Evolutionary conservation across 2,113 vertebrate species (phyloP).

Genomic region (Catharus bicknelli): DNA sequence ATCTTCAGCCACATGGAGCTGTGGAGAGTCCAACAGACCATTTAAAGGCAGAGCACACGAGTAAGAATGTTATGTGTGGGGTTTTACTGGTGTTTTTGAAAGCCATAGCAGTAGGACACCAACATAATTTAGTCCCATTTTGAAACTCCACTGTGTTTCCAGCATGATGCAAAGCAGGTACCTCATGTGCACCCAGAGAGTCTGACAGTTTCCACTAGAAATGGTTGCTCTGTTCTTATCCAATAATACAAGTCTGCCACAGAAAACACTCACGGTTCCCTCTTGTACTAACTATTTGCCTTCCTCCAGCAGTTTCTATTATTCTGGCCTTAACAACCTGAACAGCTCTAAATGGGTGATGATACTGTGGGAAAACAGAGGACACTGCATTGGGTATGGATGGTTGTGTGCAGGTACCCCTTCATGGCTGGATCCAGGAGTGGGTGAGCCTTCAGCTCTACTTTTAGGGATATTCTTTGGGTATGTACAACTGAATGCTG

Average conservation of each 20-base stretch:
- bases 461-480: neutral
- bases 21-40: rapidly evolving
- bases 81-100: neutral
- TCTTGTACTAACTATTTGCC: neutral
- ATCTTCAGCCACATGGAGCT: neutral
- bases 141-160: neutral
- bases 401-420: neutral
- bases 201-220: neutral
- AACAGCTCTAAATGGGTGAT: neutral
- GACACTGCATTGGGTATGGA: rapidly evolving
- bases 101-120: neutral
- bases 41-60: neutral
- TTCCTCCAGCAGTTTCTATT: neutral
- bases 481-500: rapidly evolving
- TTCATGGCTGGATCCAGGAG: neutral
- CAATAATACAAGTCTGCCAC: rapidly evolving
- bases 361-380: neutral
- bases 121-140: neutral
- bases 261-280: neutral
- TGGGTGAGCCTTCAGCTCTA: neutral
- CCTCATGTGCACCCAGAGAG: neutral
- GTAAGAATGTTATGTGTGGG: neutral
- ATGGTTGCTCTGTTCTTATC: neutral
- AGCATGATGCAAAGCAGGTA: neutral
- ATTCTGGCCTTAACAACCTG: neutral